Evolutionary conservation across 2,797 vertebrate species (phyloP), one percentile per base, ranked within the genome.

Genomic region (Intellagama lesueurii): DNA sequence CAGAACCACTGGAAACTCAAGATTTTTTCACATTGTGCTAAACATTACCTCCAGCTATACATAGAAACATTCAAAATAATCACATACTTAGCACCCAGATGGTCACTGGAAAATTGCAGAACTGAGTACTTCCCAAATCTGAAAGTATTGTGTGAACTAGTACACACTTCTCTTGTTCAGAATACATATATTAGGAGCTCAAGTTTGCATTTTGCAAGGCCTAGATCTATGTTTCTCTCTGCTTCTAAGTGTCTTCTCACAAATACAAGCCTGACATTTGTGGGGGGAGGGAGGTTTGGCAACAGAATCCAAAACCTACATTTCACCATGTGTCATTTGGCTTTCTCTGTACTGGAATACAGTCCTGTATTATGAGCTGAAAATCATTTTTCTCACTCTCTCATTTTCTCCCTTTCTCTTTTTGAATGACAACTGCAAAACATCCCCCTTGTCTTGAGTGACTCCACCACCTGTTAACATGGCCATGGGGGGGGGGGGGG

Each of bases 1-100:
- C 28, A 66, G 40, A 89, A 86, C 16, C 26, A 52, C 8, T 81
- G 68, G 70, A 87, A 81, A 80, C 16, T 60, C 72, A 69, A 70
- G 6, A 5, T 30, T 85, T 40, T 84, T 40, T 52, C 44, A 32
- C 73, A 14, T 28, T 7, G 14, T 44, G 4, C 69, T 75, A 44
- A 26, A 44, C 14, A 12, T 79, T 64, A 24, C n/a, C 73, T 17
- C 78, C 17, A 49, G 3, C 1, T 7, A 4, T 17, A 7, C 32
- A 5, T 64, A 64, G 68, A 16, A 1, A 30, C 28, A 77, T 69
- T 19, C 14, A 68, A 35, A 32, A 14, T n/a, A 82, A 35, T 82
- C 4, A 73, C 3, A 52, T 9, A 78, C 78, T 64, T 35, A 26
- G 19, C 68, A 64, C 49, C 68, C 19, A 47, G 72, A 72, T 5